phyloP scores from a whole-genome alignment of 1,140 invertebrate genomes.

The Conus betulinus region DNA sequence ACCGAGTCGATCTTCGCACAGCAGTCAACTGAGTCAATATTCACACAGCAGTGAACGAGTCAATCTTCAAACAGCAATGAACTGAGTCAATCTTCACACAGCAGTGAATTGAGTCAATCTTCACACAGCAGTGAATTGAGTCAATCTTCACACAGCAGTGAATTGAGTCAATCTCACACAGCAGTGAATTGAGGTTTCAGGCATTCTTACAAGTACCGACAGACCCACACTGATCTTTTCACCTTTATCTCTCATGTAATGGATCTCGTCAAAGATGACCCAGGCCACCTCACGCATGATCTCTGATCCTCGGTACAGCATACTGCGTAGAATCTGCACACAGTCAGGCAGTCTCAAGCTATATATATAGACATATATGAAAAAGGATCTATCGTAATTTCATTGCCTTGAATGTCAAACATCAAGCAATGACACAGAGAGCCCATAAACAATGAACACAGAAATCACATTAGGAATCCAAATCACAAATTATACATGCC shows the following conservation, averaged over 20 bases:
- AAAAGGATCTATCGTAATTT: too few species aligned
- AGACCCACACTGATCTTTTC: not conserved
- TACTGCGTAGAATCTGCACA: constrained; percentile 93
- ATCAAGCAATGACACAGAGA: too few species aligned
- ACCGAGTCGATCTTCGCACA: too few species aligned
- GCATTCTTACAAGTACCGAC: not conserved
- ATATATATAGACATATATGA: too few species aligned
- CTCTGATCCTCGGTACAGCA: constrained; percentile 99
- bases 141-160: not conserved
- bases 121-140: not conserved
- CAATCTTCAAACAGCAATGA: too few species aligned
- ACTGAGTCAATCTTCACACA: not conserved
- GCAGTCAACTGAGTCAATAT: too few species aligned
- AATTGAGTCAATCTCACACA: not conserved
- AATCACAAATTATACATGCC: not conserved
- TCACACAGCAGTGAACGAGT: too few species aligned
- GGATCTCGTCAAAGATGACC: constrained; percentile 99
- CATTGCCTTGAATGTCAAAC: too few species aligned
- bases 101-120: not conserved
- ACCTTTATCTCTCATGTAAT: constrained; percentile 99
- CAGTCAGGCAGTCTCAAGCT: not conserved
- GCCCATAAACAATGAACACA: too few species aligned
- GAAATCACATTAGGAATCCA: too few species aligned
- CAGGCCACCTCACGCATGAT: constrained; percentile 98
- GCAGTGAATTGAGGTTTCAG: not conserved